Evolutionary conservation across 2,797 vertebrate species (phyloP).

Genomic region (Rhinella marina): DNA sequence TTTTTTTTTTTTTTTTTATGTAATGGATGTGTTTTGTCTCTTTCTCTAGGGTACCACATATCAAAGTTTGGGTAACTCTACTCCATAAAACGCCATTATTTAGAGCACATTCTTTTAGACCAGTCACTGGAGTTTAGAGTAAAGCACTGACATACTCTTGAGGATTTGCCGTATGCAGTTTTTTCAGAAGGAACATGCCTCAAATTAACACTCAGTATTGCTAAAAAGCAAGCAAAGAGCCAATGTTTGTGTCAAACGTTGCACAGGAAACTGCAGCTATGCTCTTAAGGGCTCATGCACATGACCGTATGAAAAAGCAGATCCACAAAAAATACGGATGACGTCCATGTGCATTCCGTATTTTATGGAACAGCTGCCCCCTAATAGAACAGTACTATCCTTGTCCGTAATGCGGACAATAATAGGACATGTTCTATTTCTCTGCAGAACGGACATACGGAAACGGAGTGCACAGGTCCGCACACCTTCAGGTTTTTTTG

Average conservation of each 20-base stretch:
- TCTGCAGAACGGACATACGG: no score
- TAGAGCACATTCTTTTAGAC: neutral
- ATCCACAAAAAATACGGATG: no score
- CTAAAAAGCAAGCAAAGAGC: neutral
- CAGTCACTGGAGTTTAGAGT: neutral
- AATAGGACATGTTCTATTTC: no score
- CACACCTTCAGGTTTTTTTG: no score
- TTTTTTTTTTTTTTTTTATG: neutral
- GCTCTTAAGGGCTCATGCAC: no score
- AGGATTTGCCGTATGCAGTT: neutral
- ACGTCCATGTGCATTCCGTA: no score
- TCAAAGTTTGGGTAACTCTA: neutral
- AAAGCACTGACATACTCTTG: neutral
- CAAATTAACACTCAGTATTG: neutral
- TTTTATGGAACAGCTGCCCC: no score
- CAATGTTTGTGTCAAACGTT: neutral
- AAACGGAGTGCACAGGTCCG: no score
- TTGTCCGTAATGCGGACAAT: no score
- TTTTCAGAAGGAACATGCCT: neutral
- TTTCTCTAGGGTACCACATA: neutral
- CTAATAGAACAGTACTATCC: no score
- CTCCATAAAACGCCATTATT: neutral
- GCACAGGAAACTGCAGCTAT: neutral
- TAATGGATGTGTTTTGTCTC: neutral
- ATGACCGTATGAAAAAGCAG: no score